Evolutionary conservation across 2,888 invertebrate genomes (phyloP).

Genomic region (Spialia ferax): DNA sequence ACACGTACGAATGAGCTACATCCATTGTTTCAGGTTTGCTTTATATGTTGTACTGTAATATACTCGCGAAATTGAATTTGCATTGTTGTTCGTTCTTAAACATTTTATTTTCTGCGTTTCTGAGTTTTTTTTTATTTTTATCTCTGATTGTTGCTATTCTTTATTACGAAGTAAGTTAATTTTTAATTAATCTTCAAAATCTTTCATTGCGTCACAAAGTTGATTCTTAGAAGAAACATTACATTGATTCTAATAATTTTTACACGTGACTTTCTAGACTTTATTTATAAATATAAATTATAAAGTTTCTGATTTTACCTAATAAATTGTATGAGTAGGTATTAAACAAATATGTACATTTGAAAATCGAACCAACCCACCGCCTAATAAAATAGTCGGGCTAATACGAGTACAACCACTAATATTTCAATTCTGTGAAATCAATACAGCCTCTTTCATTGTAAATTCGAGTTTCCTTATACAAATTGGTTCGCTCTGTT

Average conservation of each 20-base stretch:
- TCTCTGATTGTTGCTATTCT: too few relatives aligned
- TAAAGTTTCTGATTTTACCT: too few relatives aligned
- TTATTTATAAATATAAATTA: too few relatives aligned
- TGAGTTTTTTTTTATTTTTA: not conserved
- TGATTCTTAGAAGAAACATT: too few relatives aligned
- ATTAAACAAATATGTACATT: too few relatives aligned
- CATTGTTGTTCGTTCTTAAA: not conserved
- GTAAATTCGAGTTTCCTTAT: not conserved
- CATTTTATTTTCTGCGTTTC: not conserved
- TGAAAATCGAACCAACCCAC: not conserved
- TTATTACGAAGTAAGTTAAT: not conserved
- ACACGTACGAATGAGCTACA: constrained; percentile 10
- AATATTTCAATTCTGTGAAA: not conserved
- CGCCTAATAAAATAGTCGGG: too few relatives aligned
- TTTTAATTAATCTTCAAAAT: not conserved
- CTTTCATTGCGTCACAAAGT: too few relatives aligned
- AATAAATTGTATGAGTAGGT: too few relatives aligned
- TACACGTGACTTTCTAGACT: too few relatives aligned
- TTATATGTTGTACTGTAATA: not conserved
- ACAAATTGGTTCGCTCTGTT: constrained; percentile 17
- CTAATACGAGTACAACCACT: not conserved
- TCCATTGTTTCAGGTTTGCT: not conserved
- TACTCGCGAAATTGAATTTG: constrained; percentile 2
- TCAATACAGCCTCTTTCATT: not conserved
- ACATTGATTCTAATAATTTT: too few relatives aligned